Base-by-base conservation (phyloP, 1,140 invertebrate genomes). In the Hestina assimilis region DNA sequence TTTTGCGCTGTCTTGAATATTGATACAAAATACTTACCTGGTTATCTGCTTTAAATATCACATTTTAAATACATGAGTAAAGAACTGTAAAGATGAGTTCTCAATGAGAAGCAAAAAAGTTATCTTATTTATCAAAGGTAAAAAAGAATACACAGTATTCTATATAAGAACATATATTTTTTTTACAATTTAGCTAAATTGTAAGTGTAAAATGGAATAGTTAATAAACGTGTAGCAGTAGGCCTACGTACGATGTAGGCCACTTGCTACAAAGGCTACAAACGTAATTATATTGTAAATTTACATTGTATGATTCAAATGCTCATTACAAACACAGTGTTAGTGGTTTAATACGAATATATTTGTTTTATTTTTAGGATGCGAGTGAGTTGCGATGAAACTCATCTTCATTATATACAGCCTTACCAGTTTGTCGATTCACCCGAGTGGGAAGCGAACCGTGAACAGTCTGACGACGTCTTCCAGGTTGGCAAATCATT, bases 391-490 rank as follows among this genome's bases (percentile, higher is more conserved):
- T 96, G 94, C 71, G 94, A 95, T 61, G 92, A 93, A 53, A 93
- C 93, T 5, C 94, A 95, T 81, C 90, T 97, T 19, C 95, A 97
- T 86, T 94, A 92, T 83, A 93, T 97, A 59, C 91, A 92, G 62
- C 90, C 92, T 23, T 94, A 95, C 81, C 94, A 97, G 80, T 96
- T 96, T 74, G 92, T 96, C 14, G 95, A 96, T 83, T 96, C 95
- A 5, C 95, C 95, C 0, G 95, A 97, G 87, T 96, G 94, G 93
- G 95, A 96, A 70, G 93, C 94, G 5, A 93, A 92, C 70, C 91
- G 93, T 50, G 91, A 94, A 67, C 93, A 92, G 75, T 92, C 92
- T 31, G 92, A 94, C 68, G 92, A 94, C 69, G 91, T 94, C 67
- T 96, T 94, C 83, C 95, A 96, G 91, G 95, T 96, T 72, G 94